Percentiles rank a stretch among this genome's conserved stretches.
Evolutionary conservation across 2,797 vertebrate species (phyloP).

Genomic region (Coregonus ussuriensis): DNA sequence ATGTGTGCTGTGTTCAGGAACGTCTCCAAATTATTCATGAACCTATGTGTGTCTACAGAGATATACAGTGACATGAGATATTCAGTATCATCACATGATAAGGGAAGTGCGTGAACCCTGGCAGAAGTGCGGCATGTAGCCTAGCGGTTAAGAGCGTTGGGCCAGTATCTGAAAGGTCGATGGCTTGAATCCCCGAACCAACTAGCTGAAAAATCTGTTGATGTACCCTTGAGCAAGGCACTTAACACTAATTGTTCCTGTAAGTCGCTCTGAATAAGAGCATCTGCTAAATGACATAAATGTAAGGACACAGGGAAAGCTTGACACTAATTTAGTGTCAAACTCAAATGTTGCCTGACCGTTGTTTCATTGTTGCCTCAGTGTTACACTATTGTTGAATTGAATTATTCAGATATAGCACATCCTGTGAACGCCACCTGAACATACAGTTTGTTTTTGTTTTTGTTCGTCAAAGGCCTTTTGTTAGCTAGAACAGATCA

Average conservation of each 20-base stretch:
- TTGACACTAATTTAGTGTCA: not conserved
- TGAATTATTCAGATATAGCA: constrained; percentile 3
- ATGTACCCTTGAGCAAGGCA: no score
- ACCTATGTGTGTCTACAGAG: not conserved
- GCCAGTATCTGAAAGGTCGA: no score
- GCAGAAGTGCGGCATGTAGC: not conserved
- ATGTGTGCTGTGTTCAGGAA: not conserved
- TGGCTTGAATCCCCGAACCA: no score
- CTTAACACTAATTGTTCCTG: no score
- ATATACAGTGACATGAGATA: not conserved
- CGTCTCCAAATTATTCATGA: not conserved
- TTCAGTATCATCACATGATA: not conserved
- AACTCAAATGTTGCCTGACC: not conserved
- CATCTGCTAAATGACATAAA: not conserved
- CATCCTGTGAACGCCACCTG: not conserved
- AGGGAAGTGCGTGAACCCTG: not conserved
- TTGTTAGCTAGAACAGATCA: not conserved
- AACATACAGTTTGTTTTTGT: not conserved
- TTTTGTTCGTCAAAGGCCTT: not conserved
- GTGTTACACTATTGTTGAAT: not conserved
- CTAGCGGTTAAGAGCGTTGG: no score
- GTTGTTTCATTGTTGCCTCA: not conserved
- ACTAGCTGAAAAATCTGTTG: no score
- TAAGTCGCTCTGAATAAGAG: no score
- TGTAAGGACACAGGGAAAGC: not conserved